Evolutionary conservation across 2,888 invertebrate genomes (phyloP), one percentile per base, ranked within the genome.

Genomic region (Tanytarsus gracilentus): DNA sequence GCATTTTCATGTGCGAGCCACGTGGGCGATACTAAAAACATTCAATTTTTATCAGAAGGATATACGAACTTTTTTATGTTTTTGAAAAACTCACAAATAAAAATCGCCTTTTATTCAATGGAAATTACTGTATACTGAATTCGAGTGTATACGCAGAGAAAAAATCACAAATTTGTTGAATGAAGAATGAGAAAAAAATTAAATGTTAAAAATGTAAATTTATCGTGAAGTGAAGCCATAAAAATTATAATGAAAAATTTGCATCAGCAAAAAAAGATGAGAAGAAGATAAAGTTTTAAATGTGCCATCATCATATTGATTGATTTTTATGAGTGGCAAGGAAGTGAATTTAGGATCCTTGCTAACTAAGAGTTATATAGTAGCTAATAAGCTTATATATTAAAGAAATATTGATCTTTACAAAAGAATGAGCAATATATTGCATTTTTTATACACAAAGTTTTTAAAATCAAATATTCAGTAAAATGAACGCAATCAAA

Each of bases 351-450:
- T 30, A 21, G 14, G n/a, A 33, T 40, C 26, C 39, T 18, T 30
- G 26, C 26, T 30, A 16, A 9, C 9, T 9, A 33, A 33, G 33
- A 44, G 44, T 11, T 23, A 21, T 18, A 44, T 44, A 44, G 18
- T 44, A 44, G 23, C 23, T 44, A 44, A 18, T 33, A 40, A 56
- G 40, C 55, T 48, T 44, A 49, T 9, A 25, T 16, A 55, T 30
- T 8, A 26, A 40, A n/a, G n/a, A n/a, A n/a, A n/a, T n/a, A n/a
- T n/a, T 58, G 48, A 58, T 27, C 40, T 39, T 44, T 58, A 49
- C 26, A 49, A 58, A 58, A 40, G 21, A 48, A 58, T 48, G 30
- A 58, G 58, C 58, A 58, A 58, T 58, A n/a, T n/a, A 58, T 21
- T 48, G 58, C 58, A 58, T 58, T 58, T 58, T n/a, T 48, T 21